Percentiles rank a stretch among this genome's conserved stretches.
Conservation (phyloP, 2,888 invertebrate species). For the Cerastoderma edule region DNA sequence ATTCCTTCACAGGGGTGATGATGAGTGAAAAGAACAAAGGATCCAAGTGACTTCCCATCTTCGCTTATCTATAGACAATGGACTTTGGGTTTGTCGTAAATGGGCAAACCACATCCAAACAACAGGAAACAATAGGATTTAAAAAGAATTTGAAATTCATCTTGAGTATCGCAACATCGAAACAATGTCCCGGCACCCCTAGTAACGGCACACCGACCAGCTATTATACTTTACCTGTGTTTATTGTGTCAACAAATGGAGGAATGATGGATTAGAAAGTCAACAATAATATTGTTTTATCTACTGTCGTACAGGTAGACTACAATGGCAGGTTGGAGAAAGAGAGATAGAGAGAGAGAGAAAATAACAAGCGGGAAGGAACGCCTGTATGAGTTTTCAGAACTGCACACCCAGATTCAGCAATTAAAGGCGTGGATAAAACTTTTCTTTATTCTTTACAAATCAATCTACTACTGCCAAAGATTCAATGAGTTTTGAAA, state of each 20-base stretch:
- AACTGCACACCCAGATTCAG: no score
- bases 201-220: conserved; percentile 47
- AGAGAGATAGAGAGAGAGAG: neutral
- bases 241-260: conserved; percentile 48
- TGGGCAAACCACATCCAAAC: conserved; percentile 15
- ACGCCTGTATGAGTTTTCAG: no score
- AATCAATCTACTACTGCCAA: no score
- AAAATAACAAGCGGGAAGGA: no score
- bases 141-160: conserved; percentile 42
- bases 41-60: neutral
- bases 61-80: conserved; percentile 12
- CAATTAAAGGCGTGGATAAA: no score
- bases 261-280: conserved; percentile 54
- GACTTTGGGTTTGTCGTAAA: conserved; percentile 7
- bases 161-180: conserved; percentile 30
- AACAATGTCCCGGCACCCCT: conserved; percentile 51
- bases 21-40: no score
- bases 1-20: no score
- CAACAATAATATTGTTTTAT: conserved; percentile 46
- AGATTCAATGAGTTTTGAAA: no score
- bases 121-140: conserved; percentile 40
- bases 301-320: conserved; percentile 15
- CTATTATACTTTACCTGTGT: conserved; percentile 48
- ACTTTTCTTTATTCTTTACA: no score
- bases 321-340: conserved; percentile 24